Evolutionary conservation across 2,113 vertebrate species (phyloP).

Genomic region (Myrmecobius fasciatus): DNA sequence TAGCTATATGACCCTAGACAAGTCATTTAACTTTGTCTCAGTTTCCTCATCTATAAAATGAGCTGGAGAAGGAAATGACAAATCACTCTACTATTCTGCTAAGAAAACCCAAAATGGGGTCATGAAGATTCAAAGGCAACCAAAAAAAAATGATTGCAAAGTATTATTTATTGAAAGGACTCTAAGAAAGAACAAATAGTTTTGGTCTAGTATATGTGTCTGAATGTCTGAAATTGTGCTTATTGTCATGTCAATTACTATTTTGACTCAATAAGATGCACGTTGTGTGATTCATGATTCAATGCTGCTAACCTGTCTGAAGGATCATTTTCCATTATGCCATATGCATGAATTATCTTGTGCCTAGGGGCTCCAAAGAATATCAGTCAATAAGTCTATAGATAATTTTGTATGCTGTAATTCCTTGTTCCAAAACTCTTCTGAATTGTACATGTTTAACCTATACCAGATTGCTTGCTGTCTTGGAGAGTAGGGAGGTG

Average conservation of each 20-base stretch:
- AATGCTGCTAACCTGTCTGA: neutral
- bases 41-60: too few relatives aligned
- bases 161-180: neutral
- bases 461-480: too few relatives aligned
- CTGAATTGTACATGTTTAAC: too few relatives aligned
- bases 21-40: too few relatives aligned
- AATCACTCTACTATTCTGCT: too few relatives aligned
- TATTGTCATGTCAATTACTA: neutral
- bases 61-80: too few relatives aligned
- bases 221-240: neutral
- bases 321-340: neutral
- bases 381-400: neutral
- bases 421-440: neutral
- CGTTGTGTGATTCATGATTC: neutral
- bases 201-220: conserved; percentile 10
- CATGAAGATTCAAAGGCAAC: too few relatives aligned
- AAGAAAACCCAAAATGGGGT: too few relatives aligned
- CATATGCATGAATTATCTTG: neutral
- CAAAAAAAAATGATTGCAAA: too few relatives aligned
- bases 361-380: neutral
- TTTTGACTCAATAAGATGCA: neutral
- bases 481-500: too few relatives aligned
- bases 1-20: too few relatives aligned
- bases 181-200: neutral
- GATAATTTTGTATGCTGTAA: neutral